Evolutionary conservation across 2,113 vertebrate species (phyloP).

Genomic region (Desmodus rotundus): DNA sequence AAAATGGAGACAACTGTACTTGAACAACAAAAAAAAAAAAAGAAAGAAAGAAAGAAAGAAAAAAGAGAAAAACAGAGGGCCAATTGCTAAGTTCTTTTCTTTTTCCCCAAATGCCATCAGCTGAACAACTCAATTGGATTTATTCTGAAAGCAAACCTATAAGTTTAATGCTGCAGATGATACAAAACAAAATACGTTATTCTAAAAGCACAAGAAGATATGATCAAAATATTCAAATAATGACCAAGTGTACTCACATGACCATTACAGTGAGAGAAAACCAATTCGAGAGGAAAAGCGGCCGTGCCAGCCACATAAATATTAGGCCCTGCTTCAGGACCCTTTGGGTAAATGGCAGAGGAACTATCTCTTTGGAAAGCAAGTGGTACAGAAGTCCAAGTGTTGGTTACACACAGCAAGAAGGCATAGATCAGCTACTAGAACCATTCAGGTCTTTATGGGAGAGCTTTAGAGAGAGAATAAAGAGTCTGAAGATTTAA

Average conservation of each 20-base stretch:
- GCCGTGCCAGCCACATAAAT: not conserved
- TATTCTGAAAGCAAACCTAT: conserved; percentile 38
- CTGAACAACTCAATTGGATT: conserved; percentile 4
- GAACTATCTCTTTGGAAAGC: not conserved
- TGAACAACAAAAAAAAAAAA: not conserved
- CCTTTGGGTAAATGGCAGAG: not conserved
- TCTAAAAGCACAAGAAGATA: conserved; percentile 27
- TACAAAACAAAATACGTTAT: conserved; percentile 37
- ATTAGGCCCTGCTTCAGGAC: not conserved
- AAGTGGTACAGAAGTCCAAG: not conserved
- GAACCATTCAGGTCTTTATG: not conserved
- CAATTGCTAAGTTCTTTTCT: not conserved
- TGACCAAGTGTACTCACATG: conserved; percentile 36
- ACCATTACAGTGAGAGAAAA: conserved; percentile 21
- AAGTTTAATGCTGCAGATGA: conserved; percentile 16
- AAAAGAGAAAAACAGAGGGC: not conserved
- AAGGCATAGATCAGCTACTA: not conserved
- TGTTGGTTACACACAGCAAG: not conserved
- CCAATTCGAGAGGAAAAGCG: not conserved
- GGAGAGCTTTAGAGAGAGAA: not conserved
- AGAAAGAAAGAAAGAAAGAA: too few species aligned
- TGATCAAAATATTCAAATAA: conserved; percentile 48
- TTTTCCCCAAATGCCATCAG: not conserved
- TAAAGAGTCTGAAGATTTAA: not conserved
- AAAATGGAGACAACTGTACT: too few species aligned